Evolutionary conservation across 2,113 vertebrate species (phyloP), one percentile per base, ranked within the genome.

Genomic region (Toxotes chatareus): DNA sequence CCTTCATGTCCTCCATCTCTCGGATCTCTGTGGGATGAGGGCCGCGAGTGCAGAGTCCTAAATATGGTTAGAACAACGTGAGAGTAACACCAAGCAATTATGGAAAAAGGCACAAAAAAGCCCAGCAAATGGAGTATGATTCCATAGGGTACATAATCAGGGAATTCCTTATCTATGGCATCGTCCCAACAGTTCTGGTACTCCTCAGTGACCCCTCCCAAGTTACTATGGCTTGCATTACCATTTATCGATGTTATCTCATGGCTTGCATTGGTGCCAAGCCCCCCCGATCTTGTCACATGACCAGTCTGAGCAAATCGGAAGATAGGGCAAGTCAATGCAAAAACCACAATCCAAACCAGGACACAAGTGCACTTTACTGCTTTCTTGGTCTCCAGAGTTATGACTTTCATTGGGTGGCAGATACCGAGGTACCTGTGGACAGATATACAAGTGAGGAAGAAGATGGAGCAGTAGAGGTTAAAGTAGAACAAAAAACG

Each of bases 401-500:
- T 94, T 77, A 96, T 95, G 59, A 94, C 95, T 73, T 89, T 94
- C 94, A 95, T 96, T 2, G 95, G 95, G 83, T 96, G 95, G 82
- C 95, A 96, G 93, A 96, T 95, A 17, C 95, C 95, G 0, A 95
- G 42, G 14, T 96, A 97, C 21, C 93, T 96, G 91, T 98, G 96
- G 81, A 96, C 61, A 0, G 96, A 97, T 86, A 97, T 97, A 67
- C 96, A 97, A 66, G 96, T 96, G 73, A 98, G 96, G 90, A 98
- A 98, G 83, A 97, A 93, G 81, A 97, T 96, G 87, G 96, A 97
- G 90, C 96, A 95, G 63, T 96, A 97, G 32, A 97, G 88, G 87
- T 97, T 96, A 85, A 98, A 97, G 55, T 96, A 95, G 92, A 97
- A 98, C 21, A 96, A n/a, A 0, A 98, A 97, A 19, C 92, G 94